Conservation (phyloP, 1,140 invertebrate genomes). For the Saccostrea echinata region DNA sequence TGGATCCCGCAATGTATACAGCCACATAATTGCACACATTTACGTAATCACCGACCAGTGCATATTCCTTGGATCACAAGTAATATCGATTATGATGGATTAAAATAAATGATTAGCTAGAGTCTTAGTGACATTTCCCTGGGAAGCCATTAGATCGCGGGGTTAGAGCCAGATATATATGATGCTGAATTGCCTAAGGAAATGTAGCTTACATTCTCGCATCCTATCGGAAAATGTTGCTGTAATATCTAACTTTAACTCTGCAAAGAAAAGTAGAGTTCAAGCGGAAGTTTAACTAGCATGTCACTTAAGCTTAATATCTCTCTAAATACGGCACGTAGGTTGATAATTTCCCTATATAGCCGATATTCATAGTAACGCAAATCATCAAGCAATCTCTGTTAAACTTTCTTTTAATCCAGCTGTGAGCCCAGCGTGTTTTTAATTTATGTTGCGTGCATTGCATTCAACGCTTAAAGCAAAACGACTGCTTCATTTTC, state of each 20-base stretch:
- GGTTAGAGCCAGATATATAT: neutral
- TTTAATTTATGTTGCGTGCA: neutral
- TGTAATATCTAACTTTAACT: neutral
- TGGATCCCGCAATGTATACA: constrained; percentile 8
- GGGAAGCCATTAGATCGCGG: neutral
- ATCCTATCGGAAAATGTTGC: neutral
- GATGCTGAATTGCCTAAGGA: neutral
- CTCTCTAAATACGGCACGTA: neutral
- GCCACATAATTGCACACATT: constrained; percentile 24
- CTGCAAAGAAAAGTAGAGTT: neutral
- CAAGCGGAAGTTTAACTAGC: neutral
- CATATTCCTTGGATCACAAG: neutral
- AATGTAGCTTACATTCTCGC: neutral
- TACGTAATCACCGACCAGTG: constrained; percentile 2
- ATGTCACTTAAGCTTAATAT: neutral
- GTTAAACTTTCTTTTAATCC: neutral
- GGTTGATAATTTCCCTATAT: neutral
- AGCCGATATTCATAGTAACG: no score
- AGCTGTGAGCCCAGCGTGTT: neutral
- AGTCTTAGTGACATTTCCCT: neutral
- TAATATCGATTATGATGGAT: constrained; percentile 25
- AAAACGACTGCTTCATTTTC: neutral
- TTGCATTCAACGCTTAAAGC: no score
- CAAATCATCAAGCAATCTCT: neutral
- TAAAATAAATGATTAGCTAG: constrained; percentile 27